These are phyloP conservation scores for Clarias platycephalus DNA, from an alignment of 2,797 vertebrate species.

Conservation along the genomic window DNA sequence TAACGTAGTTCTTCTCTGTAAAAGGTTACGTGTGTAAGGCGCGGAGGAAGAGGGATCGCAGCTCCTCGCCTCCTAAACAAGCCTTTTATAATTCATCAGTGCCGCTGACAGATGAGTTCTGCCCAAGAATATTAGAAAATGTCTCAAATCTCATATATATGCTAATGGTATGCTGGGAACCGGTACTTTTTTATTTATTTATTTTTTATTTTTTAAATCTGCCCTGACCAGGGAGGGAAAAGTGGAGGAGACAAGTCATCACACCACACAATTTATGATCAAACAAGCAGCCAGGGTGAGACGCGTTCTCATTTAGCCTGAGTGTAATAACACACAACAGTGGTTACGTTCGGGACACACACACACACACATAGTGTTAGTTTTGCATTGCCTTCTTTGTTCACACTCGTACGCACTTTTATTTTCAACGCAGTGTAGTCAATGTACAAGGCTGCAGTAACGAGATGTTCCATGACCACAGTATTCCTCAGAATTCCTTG, in stretches of 20 bases:
- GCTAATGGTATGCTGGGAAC: conserved; percentile 98
- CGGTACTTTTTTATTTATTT: conserved; percentile 58
- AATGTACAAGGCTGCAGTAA: not conserved
- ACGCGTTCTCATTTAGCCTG: conserved; percentile 80
- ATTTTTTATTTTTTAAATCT: conserved; percentile 75
- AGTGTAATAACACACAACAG: conserved; percentile 84
- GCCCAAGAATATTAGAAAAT: conserved; percentile 99
- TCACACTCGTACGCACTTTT: conserved; percentile 61
- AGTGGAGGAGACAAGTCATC: conserved; percentile 95
- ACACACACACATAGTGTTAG: not conserved
- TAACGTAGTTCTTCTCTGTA: conserved; percentile 61
- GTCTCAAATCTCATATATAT: conserved; percentile 99
- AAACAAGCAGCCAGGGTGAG: conserved; percentile 82
- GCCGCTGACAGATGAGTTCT: conserved; percentile 99
- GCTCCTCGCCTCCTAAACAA: conserved; percentile 83
- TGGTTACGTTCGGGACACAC: conserved; percentile 69
- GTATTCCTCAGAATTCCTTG: not conserved
- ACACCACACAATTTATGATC: conserved; percentile 96
- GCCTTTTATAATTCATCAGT: conserved; percentile 99
- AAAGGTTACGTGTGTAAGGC: conserved; percentile 72
- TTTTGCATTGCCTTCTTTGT: conserved; percentile 59
- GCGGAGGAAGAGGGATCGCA: conserved; percentile 67
- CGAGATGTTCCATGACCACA: not conserved
- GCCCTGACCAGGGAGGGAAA: conserved; percentile 91
- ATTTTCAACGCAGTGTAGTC: conserved; percentile 63